A percentile compares a stretch with the other conserved stretches of the same genome.
Conservation (phyloP, 2,888 invertebrate species). For the Carabus problematicus region DNA sequence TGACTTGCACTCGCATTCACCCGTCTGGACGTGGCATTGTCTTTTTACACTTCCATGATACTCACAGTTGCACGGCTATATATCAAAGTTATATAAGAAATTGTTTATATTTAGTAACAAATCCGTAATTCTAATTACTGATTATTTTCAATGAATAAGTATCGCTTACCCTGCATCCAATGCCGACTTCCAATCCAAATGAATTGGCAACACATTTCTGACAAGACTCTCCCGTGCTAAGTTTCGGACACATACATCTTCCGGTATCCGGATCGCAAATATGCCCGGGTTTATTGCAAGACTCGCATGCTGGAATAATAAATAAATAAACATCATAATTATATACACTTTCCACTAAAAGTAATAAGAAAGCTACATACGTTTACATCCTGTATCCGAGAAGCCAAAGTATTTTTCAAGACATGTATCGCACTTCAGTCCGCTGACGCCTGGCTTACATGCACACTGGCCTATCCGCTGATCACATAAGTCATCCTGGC, state of each 20-base stretch:
- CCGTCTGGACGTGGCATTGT: constrained; percentile 70
- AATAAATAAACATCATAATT: constrained; percentile 16
- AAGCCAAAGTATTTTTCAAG: constrained; percentile 80
- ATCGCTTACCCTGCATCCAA: constrained; percentile 80
- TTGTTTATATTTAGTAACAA: background rate
- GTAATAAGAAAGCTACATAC: constrained; percentile 57
- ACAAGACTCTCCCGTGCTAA: constrained; percentile 84
- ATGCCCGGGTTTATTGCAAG: constrained; percentile 81
- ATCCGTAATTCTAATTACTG: background rate
- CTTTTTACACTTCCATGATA: constrained; percentile 71
- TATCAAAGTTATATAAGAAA: background rate
- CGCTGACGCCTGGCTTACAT: constrained; percentile 79
- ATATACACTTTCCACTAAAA: background rate
- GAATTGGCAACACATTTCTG: constrained; percentile 80
- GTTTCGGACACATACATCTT: constrained; percentile 89
- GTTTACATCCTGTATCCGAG: constrained; percentile 76
- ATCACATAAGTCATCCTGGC: constrained; percentile 73
- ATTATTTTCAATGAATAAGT: constrained; percentile 4
- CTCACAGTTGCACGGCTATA: constrained; percentile 75
- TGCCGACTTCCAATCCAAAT: constrained; percentile 77
- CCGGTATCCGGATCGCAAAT: constrained; percentile 90
- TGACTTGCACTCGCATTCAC: constrained; percentile 78
- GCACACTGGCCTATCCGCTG: constrained; percentile 77
- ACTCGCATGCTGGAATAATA: constrained; percentile 71
- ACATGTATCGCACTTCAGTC: constrained; percentile 76